Base-by-base conservation (phyloP, 1,140 invertebrate genomes). In the Liolophura sinensis region DNA sequence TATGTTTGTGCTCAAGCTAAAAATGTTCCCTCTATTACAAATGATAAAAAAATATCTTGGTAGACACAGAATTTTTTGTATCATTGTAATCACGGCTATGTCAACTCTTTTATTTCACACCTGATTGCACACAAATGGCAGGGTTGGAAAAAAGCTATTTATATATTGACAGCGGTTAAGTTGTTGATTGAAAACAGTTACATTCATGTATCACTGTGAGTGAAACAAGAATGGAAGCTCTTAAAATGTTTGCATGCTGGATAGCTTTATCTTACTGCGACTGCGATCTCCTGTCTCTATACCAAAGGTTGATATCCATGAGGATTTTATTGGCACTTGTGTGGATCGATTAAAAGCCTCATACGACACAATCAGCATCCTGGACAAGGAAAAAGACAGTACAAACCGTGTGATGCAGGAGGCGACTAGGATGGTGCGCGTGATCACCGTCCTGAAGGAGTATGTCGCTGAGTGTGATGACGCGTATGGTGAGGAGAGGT, bases 391-490 rank as follows among this genome's bases (percentile, higher is more conserved):
- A 76, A 73, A 74, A 46, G 86, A 87, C 62, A 81, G 83, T 59
- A 82, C 86, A 24, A 86, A 86, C 58, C 87, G 88, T 67, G 78
- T 87, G 67, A 87, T 88, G 72, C 88, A 89, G 48, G 93, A 95
- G 80, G 91, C 92, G n/a, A 89, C 92, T 57, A 91, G 92, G 83
- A 94, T 97, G 90, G 96, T 95, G 82, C 89, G 96, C 66, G 92
- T 98, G 25, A 89, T 98, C 78, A 93, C 94, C 86, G 95, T 97
- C 73, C 88, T 98, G 67, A 91, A 94, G 77, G 95, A 98, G 86
- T 98, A 98, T 81, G 91, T 99, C 63, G 92, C 91, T 68, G 95
- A 98, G 85, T 98, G 95, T 87, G 96, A 99, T 87, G 90, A 91
- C 64, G 91, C 93, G 64, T 98, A 94, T 86, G 90, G 90, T 27